These are phyloP conservation scores for Danionella cerebrum DNA, from an alignment of 2,113 vertebrate species.

Conservation along the genomic window DNA sequence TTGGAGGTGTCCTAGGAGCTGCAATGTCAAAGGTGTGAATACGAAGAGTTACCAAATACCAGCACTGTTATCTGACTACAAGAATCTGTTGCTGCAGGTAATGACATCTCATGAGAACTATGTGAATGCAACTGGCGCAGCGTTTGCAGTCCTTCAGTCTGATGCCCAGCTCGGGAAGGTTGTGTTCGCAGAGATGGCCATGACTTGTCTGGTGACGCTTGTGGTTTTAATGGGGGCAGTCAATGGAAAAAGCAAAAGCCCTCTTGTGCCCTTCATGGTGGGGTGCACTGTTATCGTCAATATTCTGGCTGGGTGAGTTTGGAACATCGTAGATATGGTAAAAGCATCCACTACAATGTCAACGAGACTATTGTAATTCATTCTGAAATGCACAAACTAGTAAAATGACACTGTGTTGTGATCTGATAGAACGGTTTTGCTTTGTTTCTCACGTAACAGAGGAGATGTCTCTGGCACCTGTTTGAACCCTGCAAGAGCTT, in stretches of 20 bases:
- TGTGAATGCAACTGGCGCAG: conserved; percentile 57
- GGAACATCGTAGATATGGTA: neutral
- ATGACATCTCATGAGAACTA: conserved; percentile 54
- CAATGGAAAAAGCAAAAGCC: conserved; percentile 60
- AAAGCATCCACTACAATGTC: too few species aligned
- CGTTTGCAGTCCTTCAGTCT: conserved; percentile 57
- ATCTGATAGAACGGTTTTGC: too few species aligned
- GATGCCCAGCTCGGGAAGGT: conserved; percentile 52
- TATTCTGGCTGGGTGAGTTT: conserved; percentile 60
- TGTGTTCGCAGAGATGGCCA: conserved; percentile 61
- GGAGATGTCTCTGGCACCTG: conserved; percentile 66
- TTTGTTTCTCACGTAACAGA: conserved; percentile 39
- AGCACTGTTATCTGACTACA: neutral
- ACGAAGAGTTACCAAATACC: neutral
- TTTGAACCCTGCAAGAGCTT: conserved; percentile 66
- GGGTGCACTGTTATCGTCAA: conserved; percentile 61
- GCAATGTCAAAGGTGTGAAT: conserved; percentile 61
- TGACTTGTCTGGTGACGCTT: conserved; percentile 65
- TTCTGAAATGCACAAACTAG: too few species aligned
- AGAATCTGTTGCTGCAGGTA: conserved; percentile 36
- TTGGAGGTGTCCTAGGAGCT: conserved; percentile 64
- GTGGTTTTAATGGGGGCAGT: conserved; percentile 62
- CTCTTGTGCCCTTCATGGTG: conserved; percentile 59
- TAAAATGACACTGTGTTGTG: too few species aligned
- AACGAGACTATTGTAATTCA: too few species aligned